Evolutionary conservation across 2,797 vertebrate genomes (phyloP), one percentile per base, ranked within the genome.

Genomic region (Distichodus sexfasciatus): DNA sequence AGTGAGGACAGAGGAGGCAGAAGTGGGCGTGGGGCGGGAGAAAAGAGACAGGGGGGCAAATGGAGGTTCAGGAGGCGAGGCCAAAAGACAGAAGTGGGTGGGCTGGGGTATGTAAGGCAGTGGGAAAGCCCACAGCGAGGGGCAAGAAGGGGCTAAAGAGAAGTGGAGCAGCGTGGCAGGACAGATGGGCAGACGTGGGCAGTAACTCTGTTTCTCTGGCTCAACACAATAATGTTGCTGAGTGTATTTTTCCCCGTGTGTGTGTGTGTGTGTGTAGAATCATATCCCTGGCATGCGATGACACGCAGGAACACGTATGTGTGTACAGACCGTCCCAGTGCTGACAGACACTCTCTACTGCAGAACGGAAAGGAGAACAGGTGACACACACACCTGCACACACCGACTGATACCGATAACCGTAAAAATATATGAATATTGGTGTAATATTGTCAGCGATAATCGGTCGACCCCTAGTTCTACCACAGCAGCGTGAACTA

Each of bases 291-390:
- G 94, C 36, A 95, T 69, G 88, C 93, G 67, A 97, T 96, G 95
- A 93, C 93, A 15, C 93, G 95, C 69, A 87, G 95, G 62, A 97
- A 97, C 71, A 97, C 95, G 0, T 96, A 96, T 0, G 95, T 96
- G 38, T 97, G 95, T 85, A 95, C 94, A 0, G 95, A 97, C 69
- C 92, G 94, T 58, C 85, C 94, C 0, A 93, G 91, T 17, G 71
- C 92, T 0, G 95, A 97, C 71, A 89, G 95, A 60, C 94, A 94
- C 2, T 93, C 93, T 3, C 86, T 96, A 26, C 87, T 96, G 82
- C 93, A 94, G 79, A 97, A 97, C 0, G 94, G 95, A 82, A 96
- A 97, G 81, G 95, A 97, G 81, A 96, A 94, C 91, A 96, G 95
- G 95, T 96, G 84, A 60, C 31, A 46, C 62, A 55, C 29, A 21